Base-by-base conservation (phyloP, 2,113 vertebrate genomes). In the Neotoma lepida region DNA sequence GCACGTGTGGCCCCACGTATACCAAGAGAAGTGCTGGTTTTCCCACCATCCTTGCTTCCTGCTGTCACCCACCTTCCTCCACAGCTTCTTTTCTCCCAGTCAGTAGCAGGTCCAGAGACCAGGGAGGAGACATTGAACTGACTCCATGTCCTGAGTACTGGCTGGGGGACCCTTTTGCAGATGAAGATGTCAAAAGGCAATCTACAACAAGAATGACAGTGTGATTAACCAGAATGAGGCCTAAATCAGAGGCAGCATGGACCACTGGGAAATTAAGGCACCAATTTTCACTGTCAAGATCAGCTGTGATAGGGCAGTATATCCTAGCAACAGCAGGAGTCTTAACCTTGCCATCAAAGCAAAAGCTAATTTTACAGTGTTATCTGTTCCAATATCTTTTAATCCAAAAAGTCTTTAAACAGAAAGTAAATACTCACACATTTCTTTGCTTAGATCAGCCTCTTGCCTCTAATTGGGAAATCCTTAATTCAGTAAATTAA, bases 161-260 rank as follows among this genome's bases (percentile, higher is more conserved):
- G 96, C 96, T 97, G 61, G 85, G 77, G 96, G 94, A 97, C 97
- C 91, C 96, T 96, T 97, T 97, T 97, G 97, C 94, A 97, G 98
- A 98, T 98, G 98, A 98, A 98, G 98, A 98, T 98, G 98, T 99
- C 98, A 98, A 98, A 98, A 98, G 98, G 97, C 98, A 98, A 97
- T 98, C 98, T 98, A 96, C 94, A 97, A 97, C 78, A 95, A 98
- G 98, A 98, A 98, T 98, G 98, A 98, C 98, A 99, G 98, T 96
- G 94, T 98, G 98, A 98, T 98, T 98, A 98, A 98, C 98, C 98
- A 98, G 98, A 98, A 98, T 98, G 98, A 98, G 98, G 96, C 97
- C 98, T 95, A 98, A 98, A 97, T 98, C 98, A 98, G 98, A 97
- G 98, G 97, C 71, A 97, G 97, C 96, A 91, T 15, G 92, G 98